Conservation (phyloP, 2,797 vertebrate species). For the Pseudochirops cupreus region DNA sequence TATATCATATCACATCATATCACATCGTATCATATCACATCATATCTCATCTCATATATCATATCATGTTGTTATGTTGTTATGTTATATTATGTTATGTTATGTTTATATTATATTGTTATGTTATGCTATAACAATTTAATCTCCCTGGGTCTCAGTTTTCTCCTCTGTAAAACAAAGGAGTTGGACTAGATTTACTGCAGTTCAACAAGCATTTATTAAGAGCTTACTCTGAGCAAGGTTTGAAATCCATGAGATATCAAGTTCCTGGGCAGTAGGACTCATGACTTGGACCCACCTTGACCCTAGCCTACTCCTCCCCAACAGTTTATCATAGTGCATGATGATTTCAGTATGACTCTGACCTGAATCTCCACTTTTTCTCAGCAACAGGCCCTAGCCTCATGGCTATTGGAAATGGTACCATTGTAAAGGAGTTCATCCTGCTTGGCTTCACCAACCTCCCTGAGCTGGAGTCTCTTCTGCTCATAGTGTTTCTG, state of each 20-base stretch:
- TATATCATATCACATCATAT: too few species aligned
- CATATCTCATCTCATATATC: too few species aligned
- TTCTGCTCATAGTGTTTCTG: constrained; percentile 68
- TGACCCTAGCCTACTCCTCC: neutral
- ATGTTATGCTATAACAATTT: neutral
- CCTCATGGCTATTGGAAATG: constrained; percentile 54
- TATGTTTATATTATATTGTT: too few species aligned
- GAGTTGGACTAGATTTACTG: neutral
- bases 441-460: constrained; percentile 54
- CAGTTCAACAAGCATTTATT: neutral
- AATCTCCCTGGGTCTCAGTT: neutral
- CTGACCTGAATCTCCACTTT: neutral
- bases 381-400: neutral
- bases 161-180: neutral
- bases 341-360: neutral
- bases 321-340: neutral
- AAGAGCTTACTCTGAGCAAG: neutral
- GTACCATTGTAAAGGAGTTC: constrained; percentile 43
- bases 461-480: neutral
- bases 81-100: too few species aligned
- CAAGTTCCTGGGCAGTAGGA: neutral
- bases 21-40: too few species aligned
- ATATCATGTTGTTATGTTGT: too few species aligned
- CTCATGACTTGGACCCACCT: neutral
- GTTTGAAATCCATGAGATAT: neutral